phyloP scores from a whole-genome alignment of 1,140 invertebrate genomes.

The Subanguina moxae region DNA sequence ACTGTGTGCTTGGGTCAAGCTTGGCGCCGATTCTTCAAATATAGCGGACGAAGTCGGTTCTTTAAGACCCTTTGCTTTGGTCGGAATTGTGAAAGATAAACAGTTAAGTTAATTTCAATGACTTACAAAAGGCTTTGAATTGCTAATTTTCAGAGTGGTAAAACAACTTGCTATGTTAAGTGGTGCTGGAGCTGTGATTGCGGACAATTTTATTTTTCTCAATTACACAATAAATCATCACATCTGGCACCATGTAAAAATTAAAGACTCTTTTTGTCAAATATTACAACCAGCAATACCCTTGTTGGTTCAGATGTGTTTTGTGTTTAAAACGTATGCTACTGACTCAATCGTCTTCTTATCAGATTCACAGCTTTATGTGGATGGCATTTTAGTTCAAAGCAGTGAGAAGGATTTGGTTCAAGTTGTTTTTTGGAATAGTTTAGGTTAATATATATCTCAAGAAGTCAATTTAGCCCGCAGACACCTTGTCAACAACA shows the following conservation, averaged over 20 bases:
- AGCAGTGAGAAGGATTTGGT: too few relatives aligned
- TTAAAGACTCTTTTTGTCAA: neutral
- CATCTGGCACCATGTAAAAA: neutral
- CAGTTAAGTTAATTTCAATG: too few relatives aligned
- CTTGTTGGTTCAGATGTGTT: neutral
- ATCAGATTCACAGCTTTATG: neutral
- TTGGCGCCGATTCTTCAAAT: neutral
- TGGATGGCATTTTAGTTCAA: neutral
- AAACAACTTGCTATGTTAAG: too few relatives aligned
- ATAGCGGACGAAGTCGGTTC: neutral
- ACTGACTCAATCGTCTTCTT: neutral
- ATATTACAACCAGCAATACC: neutral
- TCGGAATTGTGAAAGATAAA: too few relatives aligned
- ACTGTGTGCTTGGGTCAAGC: neutral
- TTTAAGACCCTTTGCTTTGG: too few relatives aligned
- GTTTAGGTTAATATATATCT: neutral
- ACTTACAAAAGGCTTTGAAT: too few relatives aligned
- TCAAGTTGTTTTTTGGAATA: neutral
- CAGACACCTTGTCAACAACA: neutral
- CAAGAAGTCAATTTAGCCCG: neutral
- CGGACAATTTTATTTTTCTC: neutral
- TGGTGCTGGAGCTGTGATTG: neutral
- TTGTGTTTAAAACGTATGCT: neutral
- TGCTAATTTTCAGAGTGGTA: too few relatives aligned
- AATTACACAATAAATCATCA: neutral